Evolutionary conservation across 1,140 invertebrate species (phyloP), one percentile per base, ranked within the genome.

Genomic region (Belonocnema kinseyi): DNA sequence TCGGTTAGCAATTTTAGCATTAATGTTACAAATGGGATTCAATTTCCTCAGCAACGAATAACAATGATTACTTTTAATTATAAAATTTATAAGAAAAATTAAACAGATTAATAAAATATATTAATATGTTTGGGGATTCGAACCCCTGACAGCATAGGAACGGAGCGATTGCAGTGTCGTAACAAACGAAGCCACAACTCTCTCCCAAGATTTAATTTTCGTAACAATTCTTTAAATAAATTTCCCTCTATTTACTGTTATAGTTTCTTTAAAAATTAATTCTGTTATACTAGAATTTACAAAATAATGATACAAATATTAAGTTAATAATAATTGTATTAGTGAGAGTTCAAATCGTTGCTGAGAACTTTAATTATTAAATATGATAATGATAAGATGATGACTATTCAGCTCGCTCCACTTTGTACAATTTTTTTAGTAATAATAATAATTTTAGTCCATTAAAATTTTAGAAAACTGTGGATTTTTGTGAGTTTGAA

Each of bases 1-100:
- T 88, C 75, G 74, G 88, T 90, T 90, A 90, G 85, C 86, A 85
- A 77, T 81, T 26, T 80, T 77, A 76, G 26, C 61, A 80, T 76
- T 77, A 50, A 50, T 77, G 40, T 72, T 52, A 19, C 50, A 33
- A 74, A 53, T 77, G 50, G n/a, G 40, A 40, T 40, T 66, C 8
- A 26, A 66, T n/a, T 13, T 66, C 7, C 14, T 40, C 61, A 66
- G 61, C 26, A 66, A 40, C 5, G 21, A 40, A 40, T 33, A 3
- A 16, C 17, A 54, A 16, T 26, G 21, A 26, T 54, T 54, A 54
- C 17, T 54, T 54, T 54, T 3, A 16, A 54, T 54, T 2, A 16
- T 3, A 33, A 33, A 5, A 0, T 33, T 33, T 33, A 33, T 33
- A 2, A 33, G 5, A 33, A 33, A 33, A 33, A 5, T 0, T 5